Conservation (phyloP, 2,888 invertebrate species). For the Meteorus cinctellus region DNA sequence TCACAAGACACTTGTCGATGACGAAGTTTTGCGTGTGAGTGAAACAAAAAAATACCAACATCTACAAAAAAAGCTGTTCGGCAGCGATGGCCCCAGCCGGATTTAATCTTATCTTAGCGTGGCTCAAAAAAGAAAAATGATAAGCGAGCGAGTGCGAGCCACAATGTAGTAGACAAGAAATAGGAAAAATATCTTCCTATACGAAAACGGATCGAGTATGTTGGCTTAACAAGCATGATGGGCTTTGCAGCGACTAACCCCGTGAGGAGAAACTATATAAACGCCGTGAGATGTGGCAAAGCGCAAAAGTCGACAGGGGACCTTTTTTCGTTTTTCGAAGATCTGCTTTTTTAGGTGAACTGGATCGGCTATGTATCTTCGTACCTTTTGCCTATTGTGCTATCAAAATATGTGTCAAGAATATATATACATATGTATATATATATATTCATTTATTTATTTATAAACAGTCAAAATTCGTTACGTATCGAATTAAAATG, state of each 20-base stretch:
- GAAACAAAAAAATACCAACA: neutral
- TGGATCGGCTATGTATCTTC: slow-evolving; percentile 6
- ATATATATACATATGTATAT: slow-evolving; percentile 14
- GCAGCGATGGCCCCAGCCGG: slow-evolving; percentile 46
- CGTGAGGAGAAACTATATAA: slow-evolving; percentile 51
- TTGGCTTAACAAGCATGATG: slow-evolving; percentile 73
- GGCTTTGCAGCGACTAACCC: slow-evolving; percentile 73
- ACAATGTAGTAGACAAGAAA: slow-evolving; percentile 21
- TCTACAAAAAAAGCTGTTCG: slow-evolving; percentile 40
- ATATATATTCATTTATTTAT: slow-evolving; percentile 21
- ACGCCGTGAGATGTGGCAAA: slow-evolving; percentile 35
- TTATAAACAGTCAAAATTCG: neutral
- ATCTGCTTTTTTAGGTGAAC: slow-evolving; percentile 25
- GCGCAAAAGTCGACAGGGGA: slow-evolving; percentile 29
- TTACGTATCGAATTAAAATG: slow-evolving; percentile 44
- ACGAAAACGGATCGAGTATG: slow-evolving; percentile 53
- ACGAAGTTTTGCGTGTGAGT: slow-evolving; percentile 45
- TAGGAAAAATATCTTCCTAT: slow-evolving; percentile 27
- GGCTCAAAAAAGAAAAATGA: slow-evolving; percentile 42
- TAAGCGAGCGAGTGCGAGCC: slow-evolving; percentile 39
- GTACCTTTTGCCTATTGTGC: slow-evolving; percentile 14
- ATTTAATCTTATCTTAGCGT: slow-evolving; percentile 39
- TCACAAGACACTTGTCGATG: slow-evolving; percentile 30
- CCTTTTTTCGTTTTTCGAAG: neutral
- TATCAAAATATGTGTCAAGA: neutral